Evolutionary conservation across 2,113 vertebrate species (phyloP), one percentile per base, ranked within the genome.

Genomic region (Andinoacara biseriatus): DNA sequence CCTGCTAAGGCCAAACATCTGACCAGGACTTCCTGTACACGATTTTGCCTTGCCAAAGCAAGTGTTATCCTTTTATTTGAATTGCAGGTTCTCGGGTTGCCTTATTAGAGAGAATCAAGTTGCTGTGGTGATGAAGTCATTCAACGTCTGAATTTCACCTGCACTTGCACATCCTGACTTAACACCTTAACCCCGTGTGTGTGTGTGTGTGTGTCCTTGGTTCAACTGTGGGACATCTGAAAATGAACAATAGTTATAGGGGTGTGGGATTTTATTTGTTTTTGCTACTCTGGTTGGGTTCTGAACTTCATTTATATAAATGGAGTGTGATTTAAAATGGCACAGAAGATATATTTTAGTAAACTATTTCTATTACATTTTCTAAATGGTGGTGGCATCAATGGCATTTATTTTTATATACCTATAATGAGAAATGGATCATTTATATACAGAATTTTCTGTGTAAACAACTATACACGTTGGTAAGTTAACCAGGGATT

Each of bases 21-120:
- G 89, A 91, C 86, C 92, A 65, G 59, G 79, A 92, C 90, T 93
- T 95, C 91, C 93, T 91, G 54, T 74, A 91, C 94, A 94, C 80
- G 76, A 91, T 90, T 94, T 94, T 79, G 90, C 83, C 84, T 90
- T 91, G 83, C 82, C 85, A 74, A 88, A 87, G 57, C 87, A 92
- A 83, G 43, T 90, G 78, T 93, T 93, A 82, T 92, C 91, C 67
- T 90, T 81, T 88, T 74, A 77, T 80, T 8, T 20, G 24, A 93
- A 93, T 93, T 93, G 85, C 92, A 94, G 94, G 84, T 81, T 95
- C 94, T 96, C 94, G 46, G 85, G 91, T 96, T 95, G 83, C 95
- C 92, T 92, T 95, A 93, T 90, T 93, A 86, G 87, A 87, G 85
- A 85, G 94, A 94, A 80, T 95, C 91, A 14, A 85, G 91, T 95